Conservation (phyloP, 2,888 invertebrate genomes). For the Agapetus fuscipes region DNA sequence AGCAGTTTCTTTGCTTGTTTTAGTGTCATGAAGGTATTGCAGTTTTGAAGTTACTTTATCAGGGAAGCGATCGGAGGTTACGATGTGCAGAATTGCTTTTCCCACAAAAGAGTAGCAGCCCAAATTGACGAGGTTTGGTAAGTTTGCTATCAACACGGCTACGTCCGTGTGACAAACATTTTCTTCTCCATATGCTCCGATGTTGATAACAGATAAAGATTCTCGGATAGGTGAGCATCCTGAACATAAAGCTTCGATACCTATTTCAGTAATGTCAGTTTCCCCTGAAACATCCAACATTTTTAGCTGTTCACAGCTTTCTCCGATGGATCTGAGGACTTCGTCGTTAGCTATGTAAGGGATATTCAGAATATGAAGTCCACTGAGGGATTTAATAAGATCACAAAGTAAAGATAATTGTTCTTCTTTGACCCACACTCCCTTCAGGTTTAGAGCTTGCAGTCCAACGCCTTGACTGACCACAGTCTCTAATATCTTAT, state of each 20-base stretch:
- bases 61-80: constrained; percentile 42
- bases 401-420: constrained; percentile 52
- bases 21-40: constrained; percentile 56
- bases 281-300: constrained; percentile 61
- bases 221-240: constrained; percentile 44
- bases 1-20: constrained; percentile 49
- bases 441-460: constrained; percentile 57
- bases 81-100: constrained; percentile 47
- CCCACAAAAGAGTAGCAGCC: constrained; percentile 62
- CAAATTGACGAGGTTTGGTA: constrained; percentile 54
- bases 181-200: constrained; percentile 61
- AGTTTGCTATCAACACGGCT: constrained; percentile 50
- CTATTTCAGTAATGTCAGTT: constrained; percentile 56
- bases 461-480: constrained; percentile 53
- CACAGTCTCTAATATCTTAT: constrained; percentile 56
- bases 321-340: constrained; percentile 50
- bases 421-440: constrained; percentile 64
- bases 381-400: constrained; percentile 48
- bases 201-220: constrained; percentile 51
- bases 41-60: constrained; percentile 51
- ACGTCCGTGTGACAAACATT: constrained; percentile 57
- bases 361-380: constrained; percentile 52
- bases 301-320: constrained; percentile 46
- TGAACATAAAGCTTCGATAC: constrained; percentile 47
- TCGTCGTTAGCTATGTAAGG: constrained; percentile 63